Conservation (phyloP, 1,140 invertebrate species). For the Lysiphlebus fabarum region DNA sequence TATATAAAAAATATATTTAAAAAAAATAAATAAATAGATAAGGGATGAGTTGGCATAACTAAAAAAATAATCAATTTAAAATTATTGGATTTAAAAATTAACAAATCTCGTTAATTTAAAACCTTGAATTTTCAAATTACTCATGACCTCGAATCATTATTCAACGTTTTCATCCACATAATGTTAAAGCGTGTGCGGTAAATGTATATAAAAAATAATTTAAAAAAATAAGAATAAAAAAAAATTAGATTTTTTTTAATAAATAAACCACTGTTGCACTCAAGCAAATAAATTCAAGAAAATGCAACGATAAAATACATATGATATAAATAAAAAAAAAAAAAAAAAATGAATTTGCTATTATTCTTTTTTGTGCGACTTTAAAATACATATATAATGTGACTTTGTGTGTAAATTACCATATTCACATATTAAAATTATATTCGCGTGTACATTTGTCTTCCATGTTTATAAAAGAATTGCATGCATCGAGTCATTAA, state of each 20-base stretch:
- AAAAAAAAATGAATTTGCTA: not conserved
- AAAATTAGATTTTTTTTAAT: too few relatives aligned
- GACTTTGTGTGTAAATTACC: slow-evolving; percentile 14
- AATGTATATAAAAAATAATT: too few relatives aligned
- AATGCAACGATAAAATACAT: too few relatives aligned
- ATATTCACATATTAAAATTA: slow-evolving; percentile 11
- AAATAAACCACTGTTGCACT: too few relatives aligned
- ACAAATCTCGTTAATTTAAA: slow-evolving; percentile 12
- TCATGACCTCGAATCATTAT: too few relatives aligned
- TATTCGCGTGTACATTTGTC: slow-evolving; percentile 6
- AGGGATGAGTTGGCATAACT: not conserved
- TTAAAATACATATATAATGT: slow-evolving; percentile 10
- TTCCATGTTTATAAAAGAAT: slow-evolving; percentile 1
- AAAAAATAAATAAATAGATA: slow-evolving; percentile 1
- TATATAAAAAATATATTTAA: not conserved
- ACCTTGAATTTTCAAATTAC: slow-evolving; percentile 2
- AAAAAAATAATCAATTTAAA: too few relatives aligned
- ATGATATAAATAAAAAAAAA: too few relatives aligned
- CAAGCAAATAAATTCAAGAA: too few relatives aligned
- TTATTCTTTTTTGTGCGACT: slow-evolving; percentile 10
- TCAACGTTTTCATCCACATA: too few relatives aligned
- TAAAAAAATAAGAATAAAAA: too few relatives aligned
- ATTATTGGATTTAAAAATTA: slow-evolving; percentile 1
- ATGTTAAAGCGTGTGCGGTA: too few relatives aligned
- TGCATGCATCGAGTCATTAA: slow-evolving; percentile 13